Evolutionary conservation across 2,888 invertebrate species (phyloP).

Genomic region (Chesias legatella): DNA sequence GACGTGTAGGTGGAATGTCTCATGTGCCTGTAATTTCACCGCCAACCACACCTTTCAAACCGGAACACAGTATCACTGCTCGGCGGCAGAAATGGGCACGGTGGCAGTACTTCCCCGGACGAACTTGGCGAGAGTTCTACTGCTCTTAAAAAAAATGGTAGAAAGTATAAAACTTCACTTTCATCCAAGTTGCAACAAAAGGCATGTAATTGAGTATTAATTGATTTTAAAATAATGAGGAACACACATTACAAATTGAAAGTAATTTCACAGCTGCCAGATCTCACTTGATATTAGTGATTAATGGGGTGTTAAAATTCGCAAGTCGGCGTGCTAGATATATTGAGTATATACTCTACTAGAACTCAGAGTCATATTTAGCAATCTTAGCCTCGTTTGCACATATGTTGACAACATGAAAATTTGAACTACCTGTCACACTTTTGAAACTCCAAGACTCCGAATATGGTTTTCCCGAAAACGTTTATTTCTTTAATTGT

Average conservation of each 20-base stretch:
- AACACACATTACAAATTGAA: constrained; percentile 22
- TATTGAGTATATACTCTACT: constrained; percentile 25
- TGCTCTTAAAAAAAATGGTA: neutral
- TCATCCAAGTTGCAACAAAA: neutral
- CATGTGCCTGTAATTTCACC: too few species aligned
- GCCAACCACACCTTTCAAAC: too few species aligned
- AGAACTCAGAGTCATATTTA: constrained; percentile 19
- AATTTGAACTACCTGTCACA: too few species aligned
- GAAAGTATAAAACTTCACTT: constrained; percentile 7
- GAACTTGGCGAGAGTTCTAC: too few species aligned
- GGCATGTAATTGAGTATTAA: neutral
- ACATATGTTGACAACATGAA: too few species aligned
- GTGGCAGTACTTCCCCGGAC: too few species aligned
- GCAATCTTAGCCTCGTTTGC: neutral
- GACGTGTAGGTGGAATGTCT: too few species aligned
- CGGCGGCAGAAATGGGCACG: too few species aligned
- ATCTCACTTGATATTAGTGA: constrained; percentile 31
- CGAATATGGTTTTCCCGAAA: too few species aligned
- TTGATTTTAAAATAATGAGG: constrained; percentile 13
- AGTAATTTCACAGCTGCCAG: constrained; percentile 25
- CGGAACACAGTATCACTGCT: too few species aligned
- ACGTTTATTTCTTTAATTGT: too few species aligned
- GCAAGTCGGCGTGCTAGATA: constrained; percentile 23
- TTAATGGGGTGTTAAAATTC: constrained; percentile 45
- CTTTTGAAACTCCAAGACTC: too few species aligned